Base-by-base conservation (phyloP, 1,140 invertebrate genomes). In the Bombus impatiens region DNA sequence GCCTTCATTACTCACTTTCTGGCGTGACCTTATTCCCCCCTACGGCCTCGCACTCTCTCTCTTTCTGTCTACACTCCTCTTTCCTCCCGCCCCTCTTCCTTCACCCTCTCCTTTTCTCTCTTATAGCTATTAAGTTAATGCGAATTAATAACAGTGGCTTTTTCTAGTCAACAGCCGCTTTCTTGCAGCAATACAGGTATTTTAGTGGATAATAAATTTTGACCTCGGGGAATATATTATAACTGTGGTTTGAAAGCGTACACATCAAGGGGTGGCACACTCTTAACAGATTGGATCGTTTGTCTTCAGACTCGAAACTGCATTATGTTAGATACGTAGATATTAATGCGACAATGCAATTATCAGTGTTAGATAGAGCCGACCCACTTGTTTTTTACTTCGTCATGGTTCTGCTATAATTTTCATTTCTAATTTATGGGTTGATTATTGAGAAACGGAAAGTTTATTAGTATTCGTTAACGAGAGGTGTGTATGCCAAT, bases 1-100 rank as follows among this genome's bases (percentile, higher is more conserved):
- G 91, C 94, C 91, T 92, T 94, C 94, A 94, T 94, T 94, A 94
- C 93, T 94, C 94, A 94, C 94, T 94, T 93, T 93, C 92, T 93
- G 93, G 92, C 93, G 91, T 94, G 94, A 94, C 94, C 94, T 94
- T 94, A 94, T 94, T 94, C 92, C 88, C 92, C 90, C 84, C 85
- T 67, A 87, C 76, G 67, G 79, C 70, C 83, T 57, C 59, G 10
- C 44, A 28, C 12, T 71, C 81, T 44, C 59, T 18, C 62, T 37
- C 22, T 22, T 35, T n/a, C 59, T 76, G 77, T 57, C 74, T 57
- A 71, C 57, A 28, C 68, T 70, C 77, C 82, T 76, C 70, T 57
- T 76, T n/a, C 62, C 44, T 67, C 18, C 35, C 4, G 42, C 5
- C 70, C 35, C 42, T 28, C 22, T 71, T 59, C 37, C 32, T 28